Base-by-base conservation (phyloP, 2,888 invertebrate genomes). In the Agrotis exclamationis region DNA sequence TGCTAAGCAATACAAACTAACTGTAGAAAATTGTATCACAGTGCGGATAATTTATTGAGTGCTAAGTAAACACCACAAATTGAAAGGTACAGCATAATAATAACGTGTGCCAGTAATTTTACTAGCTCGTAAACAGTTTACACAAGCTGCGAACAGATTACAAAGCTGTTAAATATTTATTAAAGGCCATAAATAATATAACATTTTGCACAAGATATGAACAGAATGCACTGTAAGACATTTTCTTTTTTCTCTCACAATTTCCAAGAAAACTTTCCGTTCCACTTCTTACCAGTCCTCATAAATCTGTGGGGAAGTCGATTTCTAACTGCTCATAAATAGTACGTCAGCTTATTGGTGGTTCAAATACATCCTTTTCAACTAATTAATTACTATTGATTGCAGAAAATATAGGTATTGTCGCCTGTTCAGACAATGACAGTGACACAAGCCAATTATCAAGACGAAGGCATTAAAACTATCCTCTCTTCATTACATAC, bases 81-180 rank as follows among this genome's bases (percentile, higher is more conserved):
- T 74, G 60, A 73, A 69, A 64, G 53, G 56, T 48, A 63, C 53
- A 54, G n/a, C 59, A 57, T 39, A 54, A 54, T 76, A 64, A 59
- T 59, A 70, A 57, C 14, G 48, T 74, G 39, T 68, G 68, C 74
- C 67, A 80, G 63, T 56, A 63, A 70, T 66, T 70, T 82, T 66
- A 78, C 50, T 66, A 65, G 64, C 64, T 74, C 74, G 53, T 79
- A 78, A 82, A 82, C 70, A 74, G 67, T 68, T 70, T 70, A 82
- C 54, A 53, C 22, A 44, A 65, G 51, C 63, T 45, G 66, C 28
- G 62, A 70, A 68, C 70, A 59, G 70, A 77, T 82, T 77, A 70
- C 57, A 50, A 28, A 64, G 51, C 50, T 53, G 33, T 78, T 48
- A 70, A 81, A 81, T 65, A 71, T 76, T 76, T 81, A 39, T 18